These are phyloP conservation scores for Erpetoichthys calabaricus DNA, from an alignment of 2,797 vertebrate species.

Conservation along the genomic window DNA sequence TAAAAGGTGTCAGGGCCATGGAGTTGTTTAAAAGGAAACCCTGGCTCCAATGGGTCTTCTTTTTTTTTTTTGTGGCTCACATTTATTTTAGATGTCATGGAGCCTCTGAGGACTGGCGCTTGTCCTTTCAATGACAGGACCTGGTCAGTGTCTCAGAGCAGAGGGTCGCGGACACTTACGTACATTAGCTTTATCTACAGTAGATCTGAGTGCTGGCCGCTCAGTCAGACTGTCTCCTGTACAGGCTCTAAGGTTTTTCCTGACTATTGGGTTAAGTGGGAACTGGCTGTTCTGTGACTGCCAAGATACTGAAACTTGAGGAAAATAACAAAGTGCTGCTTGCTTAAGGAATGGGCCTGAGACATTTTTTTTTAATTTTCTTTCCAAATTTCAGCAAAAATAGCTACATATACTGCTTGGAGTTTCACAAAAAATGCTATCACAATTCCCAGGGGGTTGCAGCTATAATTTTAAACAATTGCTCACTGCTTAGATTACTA, in stretches of 20 bases:
- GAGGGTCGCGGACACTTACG: constrained; percentile 93
- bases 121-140: constrained; percentile 91
- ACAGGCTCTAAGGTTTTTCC: constrained; percentile 77
- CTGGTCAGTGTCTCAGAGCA: constrained; percentile 97
- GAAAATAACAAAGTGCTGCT: constrained; percentile 60
- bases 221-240: constrained; percentile 95
- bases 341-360: constrained; percentile 35
- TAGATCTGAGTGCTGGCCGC: constrained; percentile 85
- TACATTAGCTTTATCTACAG: constrained; percentile 97
- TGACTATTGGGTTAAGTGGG: constrained; percentile 56
- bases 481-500: constrained; percentile 25
- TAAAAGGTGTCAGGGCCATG: constrained; percentile 54
- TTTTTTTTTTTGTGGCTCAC: constrained; percentile 33
- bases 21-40: constrained; percentile 61
- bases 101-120: constrained; percentile 50
- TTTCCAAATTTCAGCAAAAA: constrained; percentile 46
- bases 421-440: not conserved
- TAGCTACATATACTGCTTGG: constrained; percentile 40
- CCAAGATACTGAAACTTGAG: constrained; percentile 64
- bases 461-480: constrained; percentile 19
- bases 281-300: constrained; percentile 49
- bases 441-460: constrained; percentile 38
- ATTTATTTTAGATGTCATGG: constrained; percentile 40
- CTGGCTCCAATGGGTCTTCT: constrained; percentile 63
- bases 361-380: constrained; percentile 38